Base-by-base conservation (phyloP, 2,797 vertebrate species). In the Tympanoctomys barrerae region DNA sequence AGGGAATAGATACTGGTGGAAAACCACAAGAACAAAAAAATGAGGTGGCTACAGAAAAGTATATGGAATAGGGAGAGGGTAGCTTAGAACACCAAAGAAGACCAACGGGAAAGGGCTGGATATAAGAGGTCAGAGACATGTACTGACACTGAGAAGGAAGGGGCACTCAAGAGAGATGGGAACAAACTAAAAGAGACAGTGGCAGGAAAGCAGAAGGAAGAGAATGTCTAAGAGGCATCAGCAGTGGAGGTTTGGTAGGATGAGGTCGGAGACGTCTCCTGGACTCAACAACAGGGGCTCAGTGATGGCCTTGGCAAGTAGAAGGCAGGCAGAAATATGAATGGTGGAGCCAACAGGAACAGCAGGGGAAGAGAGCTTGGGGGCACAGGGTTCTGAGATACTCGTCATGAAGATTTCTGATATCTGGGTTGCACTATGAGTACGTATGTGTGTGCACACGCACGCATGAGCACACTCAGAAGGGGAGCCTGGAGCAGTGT, bases 1-100 rank as follows among this genome's bases (percentile, higher is more conserved):
- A 83, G 80, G 21, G 54, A 21, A 33, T 8, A 64, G 80, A 64
- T 42, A 59, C 49, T 91, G 6, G 59, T 95, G 54, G 54, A 70
- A 96, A 96, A 94, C n/a, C 28, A 77, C 77, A 61, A 83, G 70
- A 68, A 57, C 14, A 57, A 49, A 70, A 84, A 87, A 95, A 62
- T 84, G 61, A 86, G 61, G 36, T 57, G 28, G 31, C 11, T 46
- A 19, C 5, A 46, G 61, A 39, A 92, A 80, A 66, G 13, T 24
- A 59, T 42, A 36, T 57, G 39, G 62, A 81, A n/a, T 90, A 62
- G 57, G 28, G 87, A 84, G 83, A 87, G 39, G 33, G 16, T 19
- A 61, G 24, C 49, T 62, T 66, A 33, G 61, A 84, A 71, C 19
- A 31, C 22, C 33, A 54, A 26, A 19, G 54, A 26, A 19, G 54